Base-by-base conservation (phyloP, 1,140 invertebrate genomes). In the Trichonephila clavata region DNA sequence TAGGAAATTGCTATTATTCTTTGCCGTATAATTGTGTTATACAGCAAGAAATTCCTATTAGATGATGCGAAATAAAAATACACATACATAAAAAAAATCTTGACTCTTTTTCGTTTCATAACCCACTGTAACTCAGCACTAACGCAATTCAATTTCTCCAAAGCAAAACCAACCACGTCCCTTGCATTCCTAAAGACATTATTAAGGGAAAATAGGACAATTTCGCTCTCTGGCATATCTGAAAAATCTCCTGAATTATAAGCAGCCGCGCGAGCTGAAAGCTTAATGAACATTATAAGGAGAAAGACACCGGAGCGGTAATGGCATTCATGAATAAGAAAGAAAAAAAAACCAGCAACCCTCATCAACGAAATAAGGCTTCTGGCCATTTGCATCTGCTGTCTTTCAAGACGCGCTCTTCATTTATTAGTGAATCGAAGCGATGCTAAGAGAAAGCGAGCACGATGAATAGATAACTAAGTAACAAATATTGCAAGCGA, bases 401-500 rank as follows among this genome's bases (percentile, higher is more conserved):
- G 71, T 77, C 71, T 39, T 77, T 77, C 71, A 77, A 77, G 32
- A 27, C 71, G 18, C 27, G 7, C 71, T 32, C 27, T 39, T 77
- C 71, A 77, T 77, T 77, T 77, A 39, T 77, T 77, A 20, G 71
- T 18, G 71, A 77, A 77, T 77, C 71, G 71, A 20, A 14, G 71
- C 71, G 16, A 68, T 21, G 21, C 24, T 68, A 27, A 68, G 24
- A 14, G 65, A 77, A 77, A 32, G 27, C 18, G 7, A 50, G 10
- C 50, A 0, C 50, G 50, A 50, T 50, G 50, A 50, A 50, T 50
- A 50, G 71, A 77, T 77, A 77, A 77, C 71, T 39, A 39, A 77
- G 71, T 77, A 32, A 77, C 71, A 77, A 77, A 39, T 77, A 77
- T 77, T 32, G 71, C 71, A 77, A 77, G 13, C 27, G 71, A 77